These are phyloP conservation scores for Sciurus carolinensis DNA, from an alignment of 2,797 vertebrate species.

Conservation along the genomic window DNA sequence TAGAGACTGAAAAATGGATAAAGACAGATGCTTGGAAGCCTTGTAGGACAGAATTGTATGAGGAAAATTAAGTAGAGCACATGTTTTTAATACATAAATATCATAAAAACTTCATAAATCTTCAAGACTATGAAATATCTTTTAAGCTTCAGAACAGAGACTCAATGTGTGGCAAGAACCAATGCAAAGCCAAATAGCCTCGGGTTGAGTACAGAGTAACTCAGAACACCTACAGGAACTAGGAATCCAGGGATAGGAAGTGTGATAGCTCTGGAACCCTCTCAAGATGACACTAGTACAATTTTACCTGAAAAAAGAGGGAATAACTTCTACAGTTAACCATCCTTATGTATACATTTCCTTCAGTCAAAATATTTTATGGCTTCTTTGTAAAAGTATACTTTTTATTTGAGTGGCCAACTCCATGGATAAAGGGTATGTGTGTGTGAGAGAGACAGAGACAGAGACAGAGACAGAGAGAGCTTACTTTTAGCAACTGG, in stretches of 20 bases:
- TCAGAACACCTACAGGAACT: neutral
- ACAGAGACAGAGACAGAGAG: neutral
- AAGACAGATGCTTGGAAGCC: neutral
- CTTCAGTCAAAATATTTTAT: conserved; percentile 10
- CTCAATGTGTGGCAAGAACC: neutral
- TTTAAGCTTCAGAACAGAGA: conserved; percentile 19
- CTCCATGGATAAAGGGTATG: neutral
- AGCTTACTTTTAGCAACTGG: neutral
- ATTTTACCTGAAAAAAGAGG: conserved; percentile 29
- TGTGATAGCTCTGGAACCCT: neutral
- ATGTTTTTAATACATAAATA: neutral
- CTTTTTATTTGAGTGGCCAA: neutral
- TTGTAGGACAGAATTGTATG: neutral
- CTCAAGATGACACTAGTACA: neutral
- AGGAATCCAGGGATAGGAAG: neutral
- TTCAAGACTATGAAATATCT: neutral
- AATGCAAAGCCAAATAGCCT: neutral
- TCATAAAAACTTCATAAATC: neutral
- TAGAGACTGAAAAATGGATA: neutral
- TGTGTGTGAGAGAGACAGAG: no score
- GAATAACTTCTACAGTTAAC: conserved; percentile 2
- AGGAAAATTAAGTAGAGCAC: neutral
- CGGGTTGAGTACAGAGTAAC: neutral
- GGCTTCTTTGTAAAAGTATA: conserved; percentile 54
- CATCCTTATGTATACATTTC: conserved; percentile 31